Conservation (phyloP, 2,888 invertebrate genomes). For the Bombylius major region DNA sequence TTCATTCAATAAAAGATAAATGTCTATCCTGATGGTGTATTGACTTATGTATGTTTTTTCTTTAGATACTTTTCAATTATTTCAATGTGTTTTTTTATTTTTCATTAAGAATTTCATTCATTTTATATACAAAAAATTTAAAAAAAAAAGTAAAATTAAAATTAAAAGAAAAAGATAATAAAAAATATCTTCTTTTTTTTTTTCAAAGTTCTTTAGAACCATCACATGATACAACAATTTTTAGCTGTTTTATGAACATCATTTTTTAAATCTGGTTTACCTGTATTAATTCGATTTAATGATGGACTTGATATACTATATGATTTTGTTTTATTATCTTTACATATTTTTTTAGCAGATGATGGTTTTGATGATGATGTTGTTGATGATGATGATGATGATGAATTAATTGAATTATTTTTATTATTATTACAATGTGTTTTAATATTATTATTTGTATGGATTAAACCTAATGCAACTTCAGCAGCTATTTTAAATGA, state of each 20-base stretch:
- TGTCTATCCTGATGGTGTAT: no score
- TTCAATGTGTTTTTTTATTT: no score
- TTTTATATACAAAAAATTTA: no score
- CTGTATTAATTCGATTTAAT: conserved; percentile 10
- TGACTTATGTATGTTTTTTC: no score
- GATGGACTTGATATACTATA: conserved; percentile 13
- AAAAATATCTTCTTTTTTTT: no score
- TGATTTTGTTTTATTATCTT: conserved; percentile 10
- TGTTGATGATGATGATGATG: neutral
- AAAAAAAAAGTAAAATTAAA: no score
- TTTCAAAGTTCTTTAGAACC: conserved; percentile 8
- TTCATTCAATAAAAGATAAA: no score
- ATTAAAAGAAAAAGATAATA: no score
- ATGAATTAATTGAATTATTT: neutral
- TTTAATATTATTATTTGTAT: neutral
- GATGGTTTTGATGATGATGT: conserved; percentile 7
- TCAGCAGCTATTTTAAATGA: conserved; percentile 55
- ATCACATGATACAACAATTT: conserved; percentile 15
- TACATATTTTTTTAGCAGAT: conserved; percentile 10
- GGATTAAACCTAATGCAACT: conserved; percentile 41
- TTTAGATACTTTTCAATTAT: no score
- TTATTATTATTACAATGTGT: neutral
- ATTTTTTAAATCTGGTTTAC: conserved; percentile 12
- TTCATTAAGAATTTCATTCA: no score
- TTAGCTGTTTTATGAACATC: conserved; percentile 14